Conservation (phyloP, 2,888 invertebrate species). For the Halictus quadricinctus region DNA sequence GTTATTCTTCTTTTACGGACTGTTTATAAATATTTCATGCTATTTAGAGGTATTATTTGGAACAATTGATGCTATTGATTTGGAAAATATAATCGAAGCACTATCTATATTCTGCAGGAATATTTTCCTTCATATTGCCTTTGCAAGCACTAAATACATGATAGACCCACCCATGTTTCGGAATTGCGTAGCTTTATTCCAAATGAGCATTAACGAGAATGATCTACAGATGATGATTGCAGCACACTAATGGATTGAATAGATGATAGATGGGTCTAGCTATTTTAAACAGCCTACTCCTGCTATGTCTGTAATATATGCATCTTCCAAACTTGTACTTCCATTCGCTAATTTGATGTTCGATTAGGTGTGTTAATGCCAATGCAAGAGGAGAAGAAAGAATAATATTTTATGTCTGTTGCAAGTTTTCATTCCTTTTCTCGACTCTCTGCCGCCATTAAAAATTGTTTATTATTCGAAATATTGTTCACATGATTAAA, state of each 20-base stretch:
- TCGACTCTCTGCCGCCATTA: too few species aligned
- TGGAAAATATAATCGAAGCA: neutral
- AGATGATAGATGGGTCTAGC: slow-evolving; percentile 75
- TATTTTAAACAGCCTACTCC: slow-evolving; percentile 72
- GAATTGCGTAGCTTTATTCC: slow-evolving; percentile 64
- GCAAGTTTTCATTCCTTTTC: too few species aligned
- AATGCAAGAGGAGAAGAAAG: too few species aligned
- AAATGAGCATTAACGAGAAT: slow-evolving; percentile 71
- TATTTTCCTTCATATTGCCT: neutral
- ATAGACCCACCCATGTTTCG: slow-evolving; percentile 50
- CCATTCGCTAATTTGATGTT: slow-evolving; percentile 3
- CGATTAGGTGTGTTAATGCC: neutral
- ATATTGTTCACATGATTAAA: too few species aligned
- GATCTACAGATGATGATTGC: slow-evolving; percentile 71
- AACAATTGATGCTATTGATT: neutral
- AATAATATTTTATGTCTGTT: too few species aligned
- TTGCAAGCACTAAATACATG: neutral
- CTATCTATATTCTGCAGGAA: neutral
- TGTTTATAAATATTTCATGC: neutral
- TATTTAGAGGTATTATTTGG: neutral
- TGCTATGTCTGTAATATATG: slow-evolving; percentile 56
- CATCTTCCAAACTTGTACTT: slow-evolving; percentile 22
- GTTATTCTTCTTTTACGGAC: neutral
- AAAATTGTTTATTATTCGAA: too few species aligned
- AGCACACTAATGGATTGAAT: slow-evolving; percentile 79